Percentiles rank a stretch among this genome's conserved stretches.
Evolutionary conservation across 2,113 vertebrate genomes (phyloP).

Genomic region (Procavia capensis): DNA sequence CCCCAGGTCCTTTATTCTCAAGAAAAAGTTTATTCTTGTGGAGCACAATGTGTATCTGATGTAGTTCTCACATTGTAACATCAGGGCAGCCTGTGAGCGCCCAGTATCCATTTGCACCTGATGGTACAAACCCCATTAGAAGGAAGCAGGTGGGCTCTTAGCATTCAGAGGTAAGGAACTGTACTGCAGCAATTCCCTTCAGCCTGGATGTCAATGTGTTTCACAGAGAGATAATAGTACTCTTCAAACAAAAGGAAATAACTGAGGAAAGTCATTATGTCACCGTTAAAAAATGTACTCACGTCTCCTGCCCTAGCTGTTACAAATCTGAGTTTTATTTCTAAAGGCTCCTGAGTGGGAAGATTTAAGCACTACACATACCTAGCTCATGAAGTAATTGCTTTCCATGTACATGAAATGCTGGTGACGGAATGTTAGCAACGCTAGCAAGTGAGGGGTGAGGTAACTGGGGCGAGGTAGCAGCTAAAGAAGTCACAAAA

Average conservation of each 20-base stretch:
- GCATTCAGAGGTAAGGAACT: slow-evolving; percentile 75
- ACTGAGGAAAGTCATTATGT: slow-evolving; percentile 83
- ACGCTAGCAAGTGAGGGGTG: background rate
- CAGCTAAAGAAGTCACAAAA: slow-evolving; percentile 4
- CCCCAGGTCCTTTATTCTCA: slow-evolving; percentile 61
- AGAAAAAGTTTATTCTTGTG: slow-evolving; percentile 39
- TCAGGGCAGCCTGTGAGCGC: slow-evolving; percentile 8
- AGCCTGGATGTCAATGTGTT: slow-evolving; percentile 77
- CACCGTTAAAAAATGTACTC: slow-evolving; percentile 85
- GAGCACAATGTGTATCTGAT: slow-evolving; percentile 45
- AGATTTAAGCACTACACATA: slow-evolving; percentile 63
- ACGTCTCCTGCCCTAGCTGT: slow-evolving; percentile 83
- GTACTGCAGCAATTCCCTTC: slow-evolving; percentile 77
- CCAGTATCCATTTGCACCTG: slow-evolving; percentile 36
- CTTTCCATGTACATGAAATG: slow-evolving; percentile 48
- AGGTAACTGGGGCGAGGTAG: slow-evolving; percentile 40
- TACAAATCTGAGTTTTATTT: slow-evolving; percentile 86
- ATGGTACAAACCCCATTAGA: slow-evolving; percentile 73
- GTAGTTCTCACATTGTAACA: background rate
- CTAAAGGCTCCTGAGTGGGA: slow-evolving; percentile 72
- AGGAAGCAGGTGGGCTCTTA: slow-evolving; percentile 77
- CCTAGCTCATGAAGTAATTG: slow-evolving; percentile 72
- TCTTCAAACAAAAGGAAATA: slow-evolving; percentile 82
- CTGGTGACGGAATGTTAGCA: slow-evolving; percentile 47
- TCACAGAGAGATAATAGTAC: slow-evolving; percentile 83